Conservation (phyloP, 2,888 invertebrate genomes). For the Rotaria socialis region DNA sequence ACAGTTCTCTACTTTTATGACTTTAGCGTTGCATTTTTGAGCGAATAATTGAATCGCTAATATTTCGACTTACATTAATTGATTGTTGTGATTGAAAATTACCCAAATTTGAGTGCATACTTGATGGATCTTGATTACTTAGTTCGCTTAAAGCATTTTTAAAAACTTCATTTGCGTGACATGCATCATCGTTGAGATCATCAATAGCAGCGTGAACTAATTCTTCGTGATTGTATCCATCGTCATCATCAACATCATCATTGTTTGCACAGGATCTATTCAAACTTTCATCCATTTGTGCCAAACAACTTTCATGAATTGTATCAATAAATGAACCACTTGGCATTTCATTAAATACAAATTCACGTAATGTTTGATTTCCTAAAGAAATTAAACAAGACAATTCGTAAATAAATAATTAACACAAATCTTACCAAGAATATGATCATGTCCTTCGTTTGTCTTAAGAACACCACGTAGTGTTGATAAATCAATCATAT, state of each 20-base stretch:
- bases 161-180: slow-evolving; percentile 20
- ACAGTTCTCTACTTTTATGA: too few species aligned
- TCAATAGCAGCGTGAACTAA: slow-evolving; percentile 8
- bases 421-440: not conserved
- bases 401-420: not conserved
- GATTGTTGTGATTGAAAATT: slow-evolving; percentile 6
- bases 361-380: slow-evolving; percentile 18
- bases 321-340: slow-evolving; percentile 34
- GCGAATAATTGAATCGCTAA: too few species aligned
- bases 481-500: not conserved
- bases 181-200: not conserved
- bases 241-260: not conserved
- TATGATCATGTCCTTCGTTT: not conserved
- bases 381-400: not conserved
- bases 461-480: not conserved
- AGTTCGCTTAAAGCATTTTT: not conserved
- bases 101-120: not conserved
- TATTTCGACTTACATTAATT: not conserved
- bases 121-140: slow-evolving; percentile 10
- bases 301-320: slow-evolving; percentile 35
- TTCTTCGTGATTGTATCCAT: slow-evolving; percentile 23
- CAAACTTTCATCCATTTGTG: not conserved
- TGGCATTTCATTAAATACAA: slow-evolving; percentile 29
- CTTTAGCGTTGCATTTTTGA: too few species aligned
- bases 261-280: not conserved